Base-by-base conservation (phyloP, 2,113 vertebrate species). In the Tachysurus fulvidraco region DNA sequence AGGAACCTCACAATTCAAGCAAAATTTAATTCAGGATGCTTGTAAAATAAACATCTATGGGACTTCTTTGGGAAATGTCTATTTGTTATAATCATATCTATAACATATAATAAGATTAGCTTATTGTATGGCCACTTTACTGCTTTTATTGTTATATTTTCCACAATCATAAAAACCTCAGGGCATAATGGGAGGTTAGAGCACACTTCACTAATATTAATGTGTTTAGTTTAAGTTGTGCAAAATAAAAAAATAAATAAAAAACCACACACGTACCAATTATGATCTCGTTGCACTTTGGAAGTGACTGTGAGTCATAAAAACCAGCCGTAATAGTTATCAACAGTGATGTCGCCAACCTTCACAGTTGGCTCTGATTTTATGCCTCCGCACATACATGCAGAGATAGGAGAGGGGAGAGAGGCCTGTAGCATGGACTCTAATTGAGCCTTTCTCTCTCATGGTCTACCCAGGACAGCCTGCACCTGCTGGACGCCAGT, bases 401-500 rank as follows among this genome's bases (percentile, higher is more conserved):
- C 28, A 84, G 76, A 87, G 64, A 60, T 69, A 79, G 74, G 64
- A 81, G 36, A n/a, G 60, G 81, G 25, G 74, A 60, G 57, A 50
- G 65, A 83, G 64, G 79, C 80, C 80, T 81, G 78, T 62, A 81
- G 55, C 67, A 19, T 86, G 64, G 81, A 67, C 85, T 91, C 90
- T 91, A 91, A 91, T 89, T 36, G 57, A 74, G 88, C 89, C 91
- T 94, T 91, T 94, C 89, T 95, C 93, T 95, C 92, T 93, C 87
- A 87, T 91, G 89, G 89, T 90, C 90, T 91, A 89, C 86, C 89
- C 94, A 96, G 95, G 95, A 95, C 87, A 94, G 94, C 92, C 93
- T 93, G 93, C 93, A 94, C 93, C 94, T 96, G 94, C 88, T 95
- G 94, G 95, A 95, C 91, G 94, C 94, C 93, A 94, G 91, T 86